Base-by-base conservation (phyloP, 2,888 invertebrate species). In the Sepioteuthis lessoniana region DNA sequence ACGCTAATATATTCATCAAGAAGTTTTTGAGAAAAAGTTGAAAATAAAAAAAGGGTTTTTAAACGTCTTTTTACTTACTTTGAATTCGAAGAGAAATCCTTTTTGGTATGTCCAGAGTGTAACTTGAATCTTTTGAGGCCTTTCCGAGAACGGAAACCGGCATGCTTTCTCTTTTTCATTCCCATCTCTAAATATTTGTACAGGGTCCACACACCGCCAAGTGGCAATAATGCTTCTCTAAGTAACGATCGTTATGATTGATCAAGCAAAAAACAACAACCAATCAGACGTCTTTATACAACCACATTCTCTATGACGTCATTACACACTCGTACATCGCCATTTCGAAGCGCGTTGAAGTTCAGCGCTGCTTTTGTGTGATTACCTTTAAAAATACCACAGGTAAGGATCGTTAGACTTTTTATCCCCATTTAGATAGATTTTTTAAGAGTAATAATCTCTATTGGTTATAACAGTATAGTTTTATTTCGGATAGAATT, bases 331-430 rank as follows among this genome's bases (percentile, higher is more conserved):
- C 25, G 4, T 42, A 21, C n/a, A 92, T 92, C 92, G 92, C 92
- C 92, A 92, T 92, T 92, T 92, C 91, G 42, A 31, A 92, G 92
- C 92, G 46, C 92, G 92, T 92, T 92, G 28, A 46, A 10, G 46
- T 35, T 46, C n/a, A n/a, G 38, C 47, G 25, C 10, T 42, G 38
- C 25, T 92, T 91, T 92, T 92, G 31, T 92, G 46, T n/a, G n/a
- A n/a, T 13, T 76, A n/a, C 13, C 35, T 76, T n/a, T n/a, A n/a
- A n/a, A 76, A 8, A 76, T 13, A 76, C 76, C 7, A 76, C 13
- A 76, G 76, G 76, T 76, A 76, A 76, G 76, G 19, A 76, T 13
- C 35, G 2, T 16, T 47, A 25, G 8, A 19, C 28, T 10, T 92
- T 42, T 92, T 92, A 5, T 47, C 7, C 1, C 31, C 4, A 2